Base-by-base conservation (phyloP, 2,113 vertebrate genomes). In the Toxostoma redivivum region DNA sequence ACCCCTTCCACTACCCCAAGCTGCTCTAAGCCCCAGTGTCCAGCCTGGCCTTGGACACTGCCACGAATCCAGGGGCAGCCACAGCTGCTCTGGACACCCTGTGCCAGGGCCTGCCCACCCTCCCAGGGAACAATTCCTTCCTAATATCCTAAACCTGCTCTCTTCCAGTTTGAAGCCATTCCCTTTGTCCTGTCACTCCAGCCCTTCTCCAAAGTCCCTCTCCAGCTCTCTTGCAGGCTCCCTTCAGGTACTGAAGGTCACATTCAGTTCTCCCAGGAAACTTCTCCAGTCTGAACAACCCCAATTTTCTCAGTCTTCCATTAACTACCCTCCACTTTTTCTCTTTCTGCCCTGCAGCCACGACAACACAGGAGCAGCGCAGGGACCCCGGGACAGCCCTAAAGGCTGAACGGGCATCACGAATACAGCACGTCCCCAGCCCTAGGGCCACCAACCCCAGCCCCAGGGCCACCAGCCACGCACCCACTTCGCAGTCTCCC, bases 401-500 rank as follows among this genome's bases (percentile, higher is more conserved):
- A 7, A 3, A 7, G 7, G 2, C 15, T 2, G 40, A 22, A 64
- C 0, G 4, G 0, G 1, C 37, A 66, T 8, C 61, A 18, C 2
- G 1, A 51, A 6, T 38, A 18, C 37, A 27, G 9, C 31, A 16
- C 3, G 5, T 40, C 12, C n/a, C 40, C 48, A 25, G 33, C 25
- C 31, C 28, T 18, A 10, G 7, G 13, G 42, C 40, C 62, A 65
- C 57, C 24, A 60, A 3, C 30, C n/a, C 54, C 56, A 57, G 12
- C 57, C 51, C 47, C 66, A 16, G 30, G n/a, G 35, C 21, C 78
- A 30, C 56, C 61, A 54, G 22, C 37, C 65, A 71, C 98, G 97
- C 88, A 99, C 99, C 99, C 66, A 99, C 99, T 97, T 99, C 99
- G 9, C 97, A 58, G 79, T 97, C 97, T 7, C 98, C 98, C 10